phyloP scores from a whole-genome alignment of 2,888 invertebrate species.

The Carterocephalus palaemon region DNA sequence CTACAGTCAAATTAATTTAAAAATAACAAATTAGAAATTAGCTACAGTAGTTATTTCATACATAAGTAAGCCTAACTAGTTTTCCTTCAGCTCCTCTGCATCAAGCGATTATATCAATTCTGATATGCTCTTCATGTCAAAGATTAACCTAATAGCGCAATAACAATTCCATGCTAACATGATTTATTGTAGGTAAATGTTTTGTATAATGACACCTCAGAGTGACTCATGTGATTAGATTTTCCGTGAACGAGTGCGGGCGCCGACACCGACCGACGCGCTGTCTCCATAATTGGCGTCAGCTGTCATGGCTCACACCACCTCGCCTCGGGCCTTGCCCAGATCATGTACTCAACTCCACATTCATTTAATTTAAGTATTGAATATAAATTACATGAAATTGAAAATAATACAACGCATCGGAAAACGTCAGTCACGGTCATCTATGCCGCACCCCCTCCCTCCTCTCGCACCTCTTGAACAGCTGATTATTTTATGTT shows the following conservation, averaged over 20 bases:
- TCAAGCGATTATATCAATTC: slow-evolving; percentile 20
- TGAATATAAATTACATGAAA: slow-evolving; percentile 12
- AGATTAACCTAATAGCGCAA: slow-evolving; percentile 39
- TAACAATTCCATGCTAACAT: slow-evolving; percentile 33
- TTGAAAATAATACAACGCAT: slow-evolving; percentile 39
- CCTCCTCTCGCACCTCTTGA: slow-evolving; percentile 57
- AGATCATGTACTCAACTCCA: background rate
- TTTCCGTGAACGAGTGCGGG: slow-evolving; percentile 16
- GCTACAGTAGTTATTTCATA: too few relatives aligned
- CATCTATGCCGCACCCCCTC: slow-evolving; percentile 58
- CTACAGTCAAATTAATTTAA: too few relatives aligned
- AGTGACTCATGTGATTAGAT: slow-evolving; percentile 40
- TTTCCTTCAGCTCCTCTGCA: slow-evolving; percentile 9
- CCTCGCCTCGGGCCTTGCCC: slow-evolving; percentile 1
- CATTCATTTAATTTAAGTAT: background rate
- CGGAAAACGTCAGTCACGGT: slow-evolving; percentile 65
- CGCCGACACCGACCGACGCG: slow-evolving; percentile 17
- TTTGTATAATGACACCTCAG: too few relatives aligned
- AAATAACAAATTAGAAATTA: too few relatives aligned
- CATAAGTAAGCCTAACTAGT: too few relatives aligned
- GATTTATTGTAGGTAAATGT: slow-evolving; percentile 35
- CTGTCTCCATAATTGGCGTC: slow-evolving; percentile 17
- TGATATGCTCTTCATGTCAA: slow-evolving; percentile 32
- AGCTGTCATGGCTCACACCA: background rate
- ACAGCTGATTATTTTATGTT: slow-evolving; percentile 76